These are phyloP conservation scores for Cirrhinus mrigala DNA, from an alignment of 2,797 vertebrate genomes.

Conservation along the genomic window DNA sequence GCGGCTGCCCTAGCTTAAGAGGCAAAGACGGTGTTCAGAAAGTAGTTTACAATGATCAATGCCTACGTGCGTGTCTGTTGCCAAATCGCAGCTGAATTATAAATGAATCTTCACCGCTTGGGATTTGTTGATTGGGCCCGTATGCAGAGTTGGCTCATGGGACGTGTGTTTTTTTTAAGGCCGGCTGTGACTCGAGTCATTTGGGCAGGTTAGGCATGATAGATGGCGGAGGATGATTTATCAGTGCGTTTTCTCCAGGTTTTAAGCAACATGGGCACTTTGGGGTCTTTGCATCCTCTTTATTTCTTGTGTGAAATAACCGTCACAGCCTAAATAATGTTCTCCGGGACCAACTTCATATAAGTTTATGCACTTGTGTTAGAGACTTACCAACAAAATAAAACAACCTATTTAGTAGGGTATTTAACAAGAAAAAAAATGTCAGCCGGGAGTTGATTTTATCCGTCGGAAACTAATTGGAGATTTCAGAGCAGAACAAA, in stretches of 20 bases:
- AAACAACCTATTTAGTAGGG: neutral
- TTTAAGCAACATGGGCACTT: neutral
- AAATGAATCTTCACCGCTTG: slow-evolving; percentile 75
- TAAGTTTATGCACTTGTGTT: neutral
- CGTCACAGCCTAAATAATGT: slow-evolving; percentile 22
- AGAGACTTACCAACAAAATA: neutral
- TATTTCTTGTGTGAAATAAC: slow-evolving; percentile 30
- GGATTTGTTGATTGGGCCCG: slow-evolving; percentile 73
- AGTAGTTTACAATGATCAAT: slow-evolving; percentile 75
- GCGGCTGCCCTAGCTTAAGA: neutral
- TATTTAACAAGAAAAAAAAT: neutral
- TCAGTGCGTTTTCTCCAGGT: slow-evolving; percentile 27
- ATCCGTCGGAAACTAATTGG: neutral
- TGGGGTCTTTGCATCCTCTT: slow-evolving; percentile 4
- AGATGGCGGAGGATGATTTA: slow-evolving; percentile 48
- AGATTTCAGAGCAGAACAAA: neutral
- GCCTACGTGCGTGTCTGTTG: slow-evolving; percentile 61
- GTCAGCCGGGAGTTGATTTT: neutral
- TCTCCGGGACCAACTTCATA: slow-evolving; percentile 4
- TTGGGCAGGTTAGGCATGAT: slow-evolving; percentile 31
- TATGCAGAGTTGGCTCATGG: slow-evolving; percentile 68
- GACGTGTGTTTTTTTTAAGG: slow-evolving; percentile 40
- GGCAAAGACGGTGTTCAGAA: slow-evolving; percentile 60
- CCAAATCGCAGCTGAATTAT: slow-evolving; percentile 72
- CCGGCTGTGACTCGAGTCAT: slow-evolving; percentile 41